A percentile compares a stretch with the other conserved stretches of the same genome.
Conservation (phyloP, 2,888 invertebrate genomes). For the Perithous albicinctus region DNA sequence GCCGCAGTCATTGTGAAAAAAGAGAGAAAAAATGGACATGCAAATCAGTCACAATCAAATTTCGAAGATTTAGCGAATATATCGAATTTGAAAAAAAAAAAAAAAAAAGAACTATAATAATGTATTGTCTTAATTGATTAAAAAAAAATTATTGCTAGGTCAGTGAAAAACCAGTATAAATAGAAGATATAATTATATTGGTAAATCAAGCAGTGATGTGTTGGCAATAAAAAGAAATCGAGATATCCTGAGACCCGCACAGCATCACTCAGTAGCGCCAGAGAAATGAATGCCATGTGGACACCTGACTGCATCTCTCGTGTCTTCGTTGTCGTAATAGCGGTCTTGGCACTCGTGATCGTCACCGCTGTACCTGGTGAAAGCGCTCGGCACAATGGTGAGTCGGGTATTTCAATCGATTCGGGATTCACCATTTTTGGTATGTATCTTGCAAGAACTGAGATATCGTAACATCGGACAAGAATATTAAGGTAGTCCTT, state of each 20-base stretch:
- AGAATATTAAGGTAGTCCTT: too few species aligned
- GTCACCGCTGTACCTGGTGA: constrained; percentile 27
- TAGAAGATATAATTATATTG: neutral
- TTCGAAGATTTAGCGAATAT: neutral
- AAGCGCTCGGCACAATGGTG: constrained; percentile 53
- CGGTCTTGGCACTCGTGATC: constrained; percentile 7
- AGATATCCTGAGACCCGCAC: constrained; percentile 4
- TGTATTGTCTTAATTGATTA: neutral
- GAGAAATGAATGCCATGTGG: constrained; percentile 20
- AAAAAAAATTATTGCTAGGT: neutral
- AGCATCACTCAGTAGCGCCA: neutral
- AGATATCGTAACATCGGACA: neutral
- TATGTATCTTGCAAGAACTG: constrained; percentile 8
- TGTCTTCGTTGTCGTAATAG: constrained; percentile 21
- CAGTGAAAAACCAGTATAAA: neutral
- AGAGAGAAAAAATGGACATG: constrained; percentile 20
- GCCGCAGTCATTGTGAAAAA: constrained; percentile 34
- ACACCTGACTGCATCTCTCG: neutral
- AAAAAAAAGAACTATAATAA: neutral
- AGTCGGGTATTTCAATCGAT: constrained; percentile 33
- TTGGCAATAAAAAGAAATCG: neutral
- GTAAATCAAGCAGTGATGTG: neutral
- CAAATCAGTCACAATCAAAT: neutral
- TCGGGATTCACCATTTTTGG: constrained; percentile 22
- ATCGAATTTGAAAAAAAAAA: neutral